Evolutionary conservation across 2,888 invertebrate genomes (phyloP).

Genomic region (Hypomecis punctinalis): DNA sequence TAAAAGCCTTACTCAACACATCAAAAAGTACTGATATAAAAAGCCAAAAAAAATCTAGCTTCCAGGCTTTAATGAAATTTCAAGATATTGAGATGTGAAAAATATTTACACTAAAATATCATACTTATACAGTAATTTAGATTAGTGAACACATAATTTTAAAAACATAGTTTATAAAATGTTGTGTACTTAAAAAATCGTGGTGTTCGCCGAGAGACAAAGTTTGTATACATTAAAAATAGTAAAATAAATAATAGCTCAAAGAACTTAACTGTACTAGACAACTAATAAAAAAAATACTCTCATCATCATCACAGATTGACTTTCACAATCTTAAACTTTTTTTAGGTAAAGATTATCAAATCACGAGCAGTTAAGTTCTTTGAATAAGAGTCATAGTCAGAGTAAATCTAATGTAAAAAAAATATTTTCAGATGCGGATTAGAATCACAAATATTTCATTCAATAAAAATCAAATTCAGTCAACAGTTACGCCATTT

Average conservation of each 20-base stretch:
- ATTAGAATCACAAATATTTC: not conserved
- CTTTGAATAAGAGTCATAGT: not conserved
- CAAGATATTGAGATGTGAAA: not conserved
- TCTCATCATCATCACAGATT: no score
- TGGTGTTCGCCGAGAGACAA: slow-evolving; percentile 18
- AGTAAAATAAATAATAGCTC: not conserved
- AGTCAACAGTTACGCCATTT: not conserved
- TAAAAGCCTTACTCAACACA: slow-evolving; percentile 15
- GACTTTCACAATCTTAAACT: no score
- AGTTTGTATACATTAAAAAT: not conserved
- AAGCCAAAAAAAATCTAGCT: not conserved
- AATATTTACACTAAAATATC: no score
- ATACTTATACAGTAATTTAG: no score
- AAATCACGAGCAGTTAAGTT: not conserved
- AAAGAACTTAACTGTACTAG: slow-evolving; percentile 1
- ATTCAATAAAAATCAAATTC: not conserved
- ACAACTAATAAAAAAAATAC: not conserved
- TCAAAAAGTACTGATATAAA: slow-evolving; percentile 16
- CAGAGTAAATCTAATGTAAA: not conserved
- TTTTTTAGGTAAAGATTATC: not conserved
- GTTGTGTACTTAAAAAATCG: not conserved
- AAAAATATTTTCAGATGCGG: no score
- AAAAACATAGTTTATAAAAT: no score
- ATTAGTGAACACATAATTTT: no score
- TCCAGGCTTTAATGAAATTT: not conserved